A percentile compares a stretch with the other conserved stretches of the same genome.
Conservation (phyloP, 1,140 invertebrate species). For the Drosophila sp. region DNA sequence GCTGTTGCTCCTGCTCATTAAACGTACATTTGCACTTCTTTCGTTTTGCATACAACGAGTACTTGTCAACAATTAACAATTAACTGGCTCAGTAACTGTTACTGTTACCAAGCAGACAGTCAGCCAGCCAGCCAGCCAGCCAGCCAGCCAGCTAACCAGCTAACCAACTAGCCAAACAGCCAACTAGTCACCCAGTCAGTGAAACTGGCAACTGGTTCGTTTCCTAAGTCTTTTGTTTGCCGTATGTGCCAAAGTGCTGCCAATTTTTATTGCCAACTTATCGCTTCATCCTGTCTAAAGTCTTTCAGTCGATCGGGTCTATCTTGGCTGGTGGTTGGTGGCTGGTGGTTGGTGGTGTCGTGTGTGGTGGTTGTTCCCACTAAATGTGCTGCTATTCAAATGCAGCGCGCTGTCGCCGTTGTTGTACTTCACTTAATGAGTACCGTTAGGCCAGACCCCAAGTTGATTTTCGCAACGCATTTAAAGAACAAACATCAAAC, state of each 20-base stretch:
- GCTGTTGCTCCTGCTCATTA: constrained; percentile 61
- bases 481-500: constrained; percentile 77
- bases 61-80: constrained; percentile 79
- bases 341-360: constrained; percentile 40
- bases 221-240: constrained; percentile 70
- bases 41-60: constrained; percentile 50
- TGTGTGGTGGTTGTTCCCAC: constrained; percentile 65
- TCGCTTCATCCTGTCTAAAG: constrained; percentile 61
- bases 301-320: constrained; percentile 5
- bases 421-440: constrained; percentile 79
- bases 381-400: constrained; percentile 48
- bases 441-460: constrained; percentile 63
- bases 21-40: constrained; percentile 78
- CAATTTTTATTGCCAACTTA: constrained; percentile 82
- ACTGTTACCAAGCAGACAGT: background rate
- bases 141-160: background rate
- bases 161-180: background rate
- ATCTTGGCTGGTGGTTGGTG: constrained; percentile 21
- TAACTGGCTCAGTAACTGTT: constrained; percentile 69
- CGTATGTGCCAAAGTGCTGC: constrained; percentile 76
- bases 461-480: constrained; percentile 69
- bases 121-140: constrained; percentile 1
- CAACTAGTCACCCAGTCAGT: background rate
- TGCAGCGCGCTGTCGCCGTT: constrained; percentile 13
- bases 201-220: constrained; percentile 44